Evolutionary conservation across 1,140 invertebrate species (phyloP).

Genomic region (Asbolus verrucosus): DNA sequence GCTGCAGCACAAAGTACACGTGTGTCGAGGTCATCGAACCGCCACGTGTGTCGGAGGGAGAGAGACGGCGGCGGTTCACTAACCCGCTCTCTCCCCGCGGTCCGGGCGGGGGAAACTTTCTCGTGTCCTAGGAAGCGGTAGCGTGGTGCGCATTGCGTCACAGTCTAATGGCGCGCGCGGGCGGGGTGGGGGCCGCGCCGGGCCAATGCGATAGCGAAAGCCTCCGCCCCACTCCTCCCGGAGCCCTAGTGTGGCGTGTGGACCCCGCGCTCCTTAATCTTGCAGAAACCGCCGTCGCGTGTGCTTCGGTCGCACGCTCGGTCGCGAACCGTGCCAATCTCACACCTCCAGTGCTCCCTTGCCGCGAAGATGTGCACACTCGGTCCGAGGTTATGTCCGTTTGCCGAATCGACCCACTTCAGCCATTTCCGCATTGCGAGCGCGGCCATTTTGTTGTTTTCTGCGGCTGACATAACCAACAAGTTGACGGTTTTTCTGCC

Average conservation of each 20-base stretch:
- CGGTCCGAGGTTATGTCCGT: neutral
- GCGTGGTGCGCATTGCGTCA: constrained; percentile 56
- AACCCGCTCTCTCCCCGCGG: constrained; percentile 16
- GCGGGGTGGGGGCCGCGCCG: constrained; percentile 47
- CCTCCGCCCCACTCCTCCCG: constrained; percentile 19
- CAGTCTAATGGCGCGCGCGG: constrained; percentile 41
- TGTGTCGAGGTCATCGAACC: constrained; percentile 59
- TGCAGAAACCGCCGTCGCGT: constrained; percentile 44
- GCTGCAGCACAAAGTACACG: constrained; percentile 53
- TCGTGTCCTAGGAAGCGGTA: constrained; percentile 24
- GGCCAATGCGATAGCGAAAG: constrained; percentile 42
- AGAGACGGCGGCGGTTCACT: constrained; percentile 51
- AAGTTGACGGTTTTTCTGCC: neutral
- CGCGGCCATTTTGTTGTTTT: constrained; percentile 54
- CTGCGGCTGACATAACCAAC: constrained; percentile 3
- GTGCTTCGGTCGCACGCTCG: constrained; percentile 35
- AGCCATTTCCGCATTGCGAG: constrained; percentile 53
- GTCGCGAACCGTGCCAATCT: constrained; percentile 15
- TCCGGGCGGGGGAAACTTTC: constrained; percentile 19
- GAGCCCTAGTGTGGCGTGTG: constrained; percentile 49
- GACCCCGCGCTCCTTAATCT: constrained; percentile 55
- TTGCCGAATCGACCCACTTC: constrained; percentile 51
- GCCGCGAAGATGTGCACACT: constrained; percentile 17
- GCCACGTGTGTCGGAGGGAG: constrained; percentile 57
- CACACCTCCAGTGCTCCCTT: constrained; percentile 24